Evolutionary conservation across 2,113 vertebrate genomes (phyloP), one percentile per base, ranked within the genome.

Genomic region (Mugil cephalus): DNA sequence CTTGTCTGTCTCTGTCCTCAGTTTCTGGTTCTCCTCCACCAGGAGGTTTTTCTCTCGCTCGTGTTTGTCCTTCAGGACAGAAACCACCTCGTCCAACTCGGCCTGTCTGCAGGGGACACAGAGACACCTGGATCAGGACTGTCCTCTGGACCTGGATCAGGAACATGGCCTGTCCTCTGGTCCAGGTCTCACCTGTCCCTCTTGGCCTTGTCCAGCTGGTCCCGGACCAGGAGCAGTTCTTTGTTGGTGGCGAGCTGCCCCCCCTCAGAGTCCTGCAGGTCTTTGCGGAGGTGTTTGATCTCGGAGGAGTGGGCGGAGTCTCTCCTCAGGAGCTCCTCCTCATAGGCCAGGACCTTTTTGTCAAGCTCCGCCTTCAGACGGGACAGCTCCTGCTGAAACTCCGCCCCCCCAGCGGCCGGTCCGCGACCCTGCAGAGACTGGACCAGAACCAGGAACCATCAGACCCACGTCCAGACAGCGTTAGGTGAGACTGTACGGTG

Each of bases 341-440:
- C 97, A 7, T 97, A 98, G 83, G 96, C 97, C 43, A 97, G 78
- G 38, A 95, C 94, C 84, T 98, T 99, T 86, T 98, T 98, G 83
- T 99, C 98, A 0, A 98, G 95, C 85, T 99, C 98, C 0, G 96
- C 95, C 83, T 94, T 97, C 43, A 96, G 86, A 79, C 95, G 96
- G 55, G 95, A 95, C 85, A 98, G 90, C 77, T 99, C 98, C 71
- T 98, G 96, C 76, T 97, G 97, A 35, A 95, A 95, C 43, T 97
- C 96, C 0, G 88, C 59, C 18, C 92, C 89, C 1, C 91, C 91
- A 0, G 91, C 87, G 0, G 90, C 84, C 0, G 94, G 92, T 21
- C 95, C 95, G 1, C 93, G 95, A 18, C 96, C 96, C 85, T 98
- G 97, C 96, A 96, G 77, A 69, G 83, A 86, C 85, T 82, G 76